phyloP scores from a whole-genome alignment of 53 echinoderm and acorn worm genomes.

The Zoroaster sp. region DNA sequence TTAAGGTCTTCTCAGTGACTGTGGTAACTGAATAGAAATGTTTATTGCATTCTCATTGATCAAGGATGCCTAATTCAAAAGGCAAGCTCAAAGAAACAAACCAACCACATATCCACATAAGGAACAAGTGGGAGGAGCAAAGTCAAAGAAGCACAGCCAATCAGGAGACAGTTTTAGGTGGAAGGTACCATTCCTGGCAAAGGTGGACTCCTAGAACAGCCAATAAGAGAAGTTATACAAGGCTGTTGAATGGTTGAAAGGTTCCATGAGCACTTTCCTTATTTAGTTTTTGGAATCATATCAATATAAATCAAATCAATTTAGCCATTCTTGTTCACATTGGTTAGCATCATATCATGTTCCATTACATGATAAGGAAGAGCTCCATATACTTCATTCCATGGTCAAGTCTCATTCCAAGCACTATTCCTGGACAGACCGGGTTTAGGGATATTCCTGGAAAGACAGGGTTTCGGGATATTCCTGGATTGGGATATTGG shows the following conservation, averaged over 20 bases:
- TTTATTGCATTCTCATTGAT: no score
- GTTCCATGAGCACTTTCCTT: no score
- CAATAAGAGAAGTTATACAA: constrained; percentile 15
- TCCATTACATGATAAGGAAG: neutral
- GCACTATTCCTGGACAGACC: neutral
- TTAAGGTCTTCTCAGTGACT: no score
- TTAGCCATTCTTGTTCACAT: neutral
- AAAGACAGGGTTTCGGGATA: no score
- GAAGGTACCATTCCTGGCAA: constrained; percentile 48
- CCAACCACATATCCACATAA: constrained; percentile 12
- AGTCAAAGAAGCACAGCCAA: constrained; percentile 36
- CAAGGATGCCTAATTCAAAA: constrained; percentile 31
- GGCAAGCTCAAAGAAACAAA: constrained; percentile 17
- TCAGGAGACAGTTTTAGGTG: constrained; percentile 40
- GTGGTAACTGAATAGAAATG: no score
- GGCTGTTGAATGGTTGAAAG: neutral
- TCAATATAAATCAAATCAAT: neutral
- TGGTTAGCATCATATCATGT: neutral
- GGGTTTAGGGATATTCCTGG: no score
- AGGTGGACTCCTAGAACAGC: constrained; percentile 47
- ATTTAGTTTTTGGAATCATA: no score
- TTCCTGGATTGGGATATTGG: no score
- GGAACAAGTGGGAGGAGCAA: constrained; percentile 43
- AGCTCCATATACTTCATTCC: no score
- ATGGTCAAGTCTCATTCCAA: neutral